Percentiles rank a stretch among this genome's conserved stretches.
Evolutionary conservation across 2,888 invertebrate genomes (phyloP).

Genomic region (Mesoligia furuncula): DNA sequence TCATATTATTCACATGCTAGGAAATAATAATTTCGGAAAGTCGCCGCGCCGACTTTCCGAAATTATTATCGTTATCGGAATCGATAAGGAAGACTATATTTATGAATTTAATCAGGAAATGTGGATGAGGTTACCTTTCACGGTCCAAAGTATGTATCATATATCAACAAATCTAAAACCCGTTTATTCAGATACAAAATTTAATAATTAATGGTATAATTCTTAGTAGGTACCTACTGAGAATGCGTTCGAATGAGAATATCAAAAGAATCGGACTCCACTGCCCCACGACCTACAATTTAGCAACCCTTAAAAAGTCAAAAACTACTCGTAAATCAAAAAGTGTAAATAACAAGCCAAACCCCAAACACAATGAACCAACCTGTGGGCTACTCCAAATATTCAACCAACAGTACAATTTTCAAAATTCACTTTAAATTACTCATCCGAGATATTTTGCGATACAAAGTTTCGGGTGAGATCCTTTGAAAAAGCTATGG

Average conservation of each 20-base stretch:
- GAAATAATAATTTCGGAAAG: too few species aligned
- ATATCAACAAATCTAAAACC: neutral
- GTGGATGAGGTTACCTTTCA: neutral
- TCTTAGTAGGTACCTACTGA: neutral
- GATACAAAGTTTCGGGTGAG: slow-evolving; percentile 72
- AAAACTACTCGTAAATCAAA: neutral
- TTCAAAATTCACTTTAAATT: slow-evolving; percentile 79
- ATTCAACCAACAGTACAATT: slow-evolving; percentile 60
- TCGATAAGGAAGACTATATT: neutral
- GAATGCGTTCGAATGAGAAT: neutral
- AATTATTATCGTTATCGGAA: too few species aligned
- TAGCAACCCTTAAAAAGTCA: slow-evolving; percentile 1
- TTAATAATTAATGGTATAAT: neutral
- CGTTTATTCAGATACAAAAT: neutral
- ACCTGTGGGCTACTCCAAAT: slow-evolving; percentile 30
- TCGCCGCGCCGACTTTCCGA: too few species aligned
- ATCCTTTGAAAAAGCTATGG: slow-evolving; percentile 78
- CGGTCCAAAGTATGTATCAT: neutral
- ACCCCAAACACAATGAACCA: slow-evolving; percentile 33
- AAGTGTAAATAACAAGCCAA: neutral
- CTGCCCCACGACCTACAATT: neutral
- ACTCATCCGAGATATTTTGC: slow-evolving; percentile 77
- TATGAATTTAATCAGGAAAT: neutral
- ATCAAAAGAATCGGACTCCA: too few species aligned
- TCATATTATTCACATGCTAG: too few species aligned